Evolutionary conservation across 2,113 vertebrate genomes (phyloP).

Genomic region (Larimichthys crocea): DNA sequence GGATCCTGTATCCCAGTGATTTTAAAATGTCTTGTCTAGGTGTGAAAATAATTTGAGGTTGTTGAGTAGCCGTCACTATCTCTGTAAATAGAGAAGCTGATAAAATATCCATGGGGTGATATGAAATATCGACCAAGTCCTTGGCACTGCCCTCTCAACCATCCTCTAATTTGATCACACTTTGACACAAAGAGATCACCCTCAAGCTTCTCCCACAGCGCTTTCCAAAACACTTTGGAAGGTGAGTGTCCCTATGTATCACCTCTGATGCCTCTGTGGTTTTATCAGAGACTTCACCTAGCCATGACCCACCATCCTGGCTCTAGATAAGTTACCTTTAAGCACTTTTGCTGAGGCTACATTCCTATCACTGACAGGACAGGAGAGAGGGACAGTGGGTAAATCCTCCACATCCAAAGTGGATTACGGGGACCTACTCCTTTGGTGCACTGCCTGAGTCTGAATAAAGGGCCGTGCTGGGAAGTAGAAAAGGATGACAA

Average conservation of each 20-base stretch:
- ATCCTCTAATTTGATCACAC: slow-evolving; percentile 32
- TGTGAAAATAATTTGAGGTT: background rate
- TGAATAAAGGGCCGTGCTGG: background rate
- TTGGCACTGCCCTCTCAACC: slow-evolving; percentile 11
- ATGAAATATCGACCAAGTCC: slow-evolving; percentile 38
- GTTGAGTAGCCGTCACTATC: slow-evolving; percentile 13
- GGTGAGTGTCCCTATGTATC: slow-evolving; percentile 26
- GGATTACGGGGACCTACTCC: slow-evolving; percentile 32
- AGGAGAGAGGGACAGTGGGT: slow-evolving; percentile 21
- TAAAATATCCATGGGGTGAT: slow-evolving; percentile 26
- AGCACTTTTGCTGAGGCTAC: background rate
- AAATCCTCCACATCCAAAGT: slow-evolving; percentile 31
- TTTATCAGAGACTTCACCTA: slow-evolving; percentile 27
- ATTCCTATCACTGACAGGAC: slow-evolving; percentile 14
- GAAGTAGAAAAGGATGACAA: slow-evolving; percentile 16
- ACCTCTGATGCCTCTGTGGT: slow-evolving; percentile 4
- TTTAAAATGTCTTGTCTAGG: background rate
- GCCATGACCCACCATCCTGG: slow-evolving; percentile 11
- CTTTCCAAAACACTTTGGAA: slow-evolving; percentile 30
- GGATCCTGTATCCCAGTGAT: background rate
- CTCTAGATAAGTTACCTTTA: slow-evolving; percentile 16
- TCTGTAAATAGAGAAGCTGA: slow-evolving; percentile 32
- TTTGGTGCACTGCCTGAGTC: slow-evolving; percentile 14
- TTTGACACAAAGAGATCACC: slow-evolving; percentile 23
- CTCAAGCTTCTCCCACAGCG: background rate